Conservation (phyloP, 92 coral and sea anemone genomes). For the Palythoa heliodiscus region DNA sequence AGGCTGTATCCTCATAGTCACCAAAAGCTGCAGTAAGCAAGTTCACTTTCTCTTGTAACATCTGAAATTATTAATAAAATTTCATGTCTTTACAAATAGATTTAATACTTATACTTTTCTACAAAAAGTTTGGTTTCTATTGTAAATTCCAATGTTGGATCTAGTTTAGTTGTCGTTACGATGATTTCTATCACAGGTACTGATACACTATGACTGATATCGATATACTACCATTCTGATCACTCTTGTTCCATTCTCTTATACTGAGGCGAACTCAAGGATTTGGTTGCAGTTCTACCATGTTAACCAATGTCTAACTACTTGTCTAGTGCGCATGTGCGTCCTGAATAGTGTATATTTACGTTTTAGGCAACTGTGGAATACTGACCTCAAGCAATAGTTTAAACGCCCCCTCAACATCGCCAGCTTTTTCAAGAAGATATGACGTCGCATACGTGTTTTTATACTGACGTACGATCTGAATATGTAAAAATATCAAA, state of each 20-base stretch:
- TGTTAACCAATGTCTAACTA: neutral
- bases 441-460: conserved; percentile 90
- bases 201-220: no score
- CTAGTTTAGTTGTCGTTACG: no score
- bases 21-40: conserved; percentile 71
- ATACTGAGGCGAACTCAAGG: neutral
- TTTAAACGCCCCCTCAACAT: conserved; percentile 93
- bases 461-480: conserved; percentile 90
- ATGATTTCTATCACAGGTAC: no score
- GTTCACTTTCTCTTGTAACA: conserved; percentile 81
- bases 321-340: neutral
- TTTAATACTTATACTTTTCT: no score
- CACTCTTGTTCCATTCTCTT: no score
- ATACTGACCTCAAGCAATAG: conserved; percentile 86
- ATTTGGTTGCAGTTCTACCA: neutral
- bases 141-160: no score
- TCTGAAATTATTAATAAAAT: conserved; percentile 47
- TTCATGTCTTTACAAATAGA: neutral
- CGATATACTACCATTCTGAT: no score
- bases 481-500: conserved; percentile 11
- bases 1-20: conserved; percentile 56
- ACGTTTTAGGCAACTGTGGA: no score
- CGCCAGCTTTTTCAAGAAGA: conserved; percentile 94
- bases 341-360: no score
- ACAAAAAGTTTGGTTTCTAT: no score